These are phyloP conservation scores for Galaxias olidus DNA, from an alignment of 2,797 vertebrate genomes.

Conservation along the genomic window DNA sequence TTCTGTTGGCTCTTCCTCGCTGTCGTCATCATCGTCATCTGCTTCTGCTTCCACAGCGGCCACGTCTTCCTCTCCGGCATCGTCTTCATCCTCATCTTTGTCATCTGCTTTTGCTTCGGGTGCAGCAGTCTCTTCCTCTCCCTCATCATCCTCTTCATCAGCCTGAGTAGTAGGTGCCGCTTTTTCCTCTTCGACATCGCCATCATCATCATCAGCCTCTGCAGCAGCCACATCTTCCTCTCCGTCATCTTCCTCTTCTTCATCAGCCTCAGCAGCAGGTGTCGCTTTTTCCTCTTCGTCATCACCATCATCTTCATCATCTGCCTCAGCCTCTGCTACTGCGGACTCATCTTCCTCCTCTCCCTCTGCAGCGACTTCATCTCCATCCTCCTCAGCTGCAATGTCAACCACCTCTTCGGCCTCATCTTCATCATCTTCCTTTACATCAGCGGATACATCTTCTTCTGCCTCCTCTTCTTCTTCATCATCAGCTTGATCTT, in stretches of 20 bases:
- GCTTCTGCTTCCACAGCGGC: conserved; percentile 4
- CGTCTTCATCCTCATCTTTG: conserved; percentile 1
- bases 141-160: conserved; percentile 2
- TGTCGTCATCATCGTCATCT: conserved; percentile 13
- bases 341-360: background rate
- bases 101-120: conserved; percentile 12
- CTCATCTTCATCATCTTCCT: conserved; percentile 15
- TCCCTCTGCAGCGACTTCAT: background rate
- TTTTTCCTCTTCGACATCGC: background rate
- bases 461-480: conserved; percentile 1
- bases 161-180: background rate
- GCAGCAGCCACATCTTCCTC: conserved; percentile 1
- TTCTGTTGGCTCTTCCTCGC: background rate
- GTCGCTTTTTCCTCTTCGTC: too few species aligned
- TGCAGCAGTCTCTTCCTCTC: conserved; percentile 6
- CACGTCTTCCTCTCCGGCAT: background rate
- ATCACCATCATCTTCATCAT: background rate
- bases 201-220: background rate
- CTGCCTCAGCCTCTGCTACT: background rate
- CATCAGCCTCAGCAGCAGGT: background rate
- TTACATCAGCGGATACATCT: conserved; percentile 9
- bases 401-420: background rate
- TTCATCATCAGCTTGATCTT: conserved; percentile 15
- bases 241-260: conserved; percentile 1
- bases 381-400: background rate